Evolutionary conservation across 2,797 vertebrate genomes (phyloP).

Genomic region (Xyrichtys novacula): DNA sequence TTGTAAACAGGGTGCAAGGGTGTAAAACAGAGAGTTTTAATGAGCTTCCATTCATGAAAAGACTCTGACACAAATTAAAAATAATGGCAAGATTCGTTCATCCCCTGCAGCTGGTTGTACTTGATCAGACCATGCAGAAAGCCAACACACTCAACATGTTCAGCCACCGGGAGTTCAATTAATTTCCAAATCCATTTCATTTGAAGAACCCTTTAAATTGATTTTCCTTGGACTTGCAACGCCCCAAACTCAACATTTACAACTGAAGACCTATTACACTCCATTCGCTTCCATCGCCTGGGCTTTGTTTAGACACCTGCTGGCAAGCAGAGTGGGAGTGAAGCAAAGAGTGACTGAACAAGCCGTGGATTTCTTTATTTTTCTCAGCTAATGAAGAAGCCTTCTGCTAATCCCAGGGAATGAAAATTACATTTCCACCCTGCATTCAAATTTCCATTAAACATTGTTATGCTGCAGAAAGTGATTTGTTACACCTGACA

Average conservation of each 20-base stretch:
- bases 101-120: conserved; percentile 64
- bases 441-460: conserved; percentile 59
- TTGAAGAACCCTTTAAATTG: conserved; percentile 74
- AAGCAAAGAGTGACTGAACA: conserved; percentile 34
- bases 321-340: conserved; percentile 41
- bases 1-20: conserved; percentile 32
- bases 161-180: conserved; percentile 74
- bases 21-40: conserved; percentile 50
- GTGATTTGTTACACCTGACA: conserved; percentile 32
- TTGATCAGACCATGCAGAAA: conserved; percentile 61
- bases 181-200: conserved; percentile 78
- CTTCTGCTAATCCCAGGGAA: conserved; percentile 55
- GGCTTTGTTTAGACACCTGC: conserved; percentile 60
- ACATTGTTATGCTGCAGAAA: conserved; percentile 36
- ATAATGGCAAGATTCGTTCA: conserved; percentile 57
- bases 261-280: conserved; percentile 62
- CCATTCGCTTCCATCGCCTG: conserved; percentile 41
- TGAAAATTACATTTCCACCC: conserved; percentile 58
- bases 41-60: conserved; percentile 55
- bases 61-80: conserved; percentile 69
- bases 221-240: conserved; percentile 70
- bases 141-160: conserved; percentile 65
- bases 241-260: conserved; percentile 68
- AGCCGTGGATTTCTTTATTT: conserved; percentile 49
- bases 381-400: conserved; percentile 50